Percentiles rank a stretch among this genome's conserved stretches.
Conservation (phyloP, 2,888 invertebrate genomes). For the Platycheirus albimanus region DNA sequence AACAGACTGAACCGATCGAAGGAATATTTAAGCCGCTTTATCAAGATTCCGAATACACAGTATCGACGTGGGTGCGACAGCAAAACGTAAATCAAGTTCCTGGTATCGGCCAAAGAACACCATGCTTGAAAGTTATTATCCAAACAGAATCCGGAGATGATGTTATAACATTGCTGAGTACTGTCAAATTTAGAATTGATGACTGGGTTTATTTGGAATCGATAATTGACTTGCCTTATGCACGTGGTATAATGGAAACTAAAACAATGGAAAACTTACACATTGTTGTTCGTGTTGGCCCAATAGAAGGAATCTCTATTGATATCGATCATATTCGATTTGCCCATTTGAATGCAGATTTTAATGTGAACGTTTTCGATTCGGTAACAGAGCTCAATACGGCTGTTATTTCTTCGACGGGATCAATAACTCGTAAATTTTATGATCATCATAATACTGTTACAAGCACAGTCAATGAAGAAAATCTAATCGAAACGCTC, state of each 20-base stretch:
- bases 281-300: slow-evolving; percentile 31
- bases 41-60: slow-evolving; percentile 7
- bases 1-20: slow-evolving; percentile 10
- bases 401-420: slow-evolving; percentile 23
- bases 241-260: neutral
- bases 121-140: too few species aligned
- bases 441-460: slow-evolving; percentile 19
- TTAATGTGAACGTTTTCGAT: slow-evolving; percentile 37
- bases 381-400: neutral
- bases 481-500: slow-evolving; percentile 40
- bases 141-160: neutral
- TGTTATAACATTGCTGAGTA: slow-evolving; percentile 10
- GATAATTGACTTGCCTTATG: slow-evolving; percentile 4
- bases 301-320: neutral
- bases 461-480: slow-evolving; percentile 25
- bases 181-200: slow-evolving; percentile 23
- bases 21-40: slow-evolving; percentile 29
- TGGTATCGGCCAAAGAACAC: too few species aligned
- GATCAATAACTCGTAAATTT: slow-evolving; percentile 13
- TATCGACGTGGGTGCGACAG: too few species aligned
- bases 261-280: neutral
- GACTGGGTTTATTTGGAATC: slow-evolving; percentile 47
- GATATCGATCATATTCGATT: slow-evolving; percentile 53
- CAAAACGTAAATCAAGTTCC: too few species aligned
- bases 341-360: slow-evolving; percentile 26